Conservation (phyloP, 2,888 invertebrate species). For the Rhodophaea formosa region DNA sequence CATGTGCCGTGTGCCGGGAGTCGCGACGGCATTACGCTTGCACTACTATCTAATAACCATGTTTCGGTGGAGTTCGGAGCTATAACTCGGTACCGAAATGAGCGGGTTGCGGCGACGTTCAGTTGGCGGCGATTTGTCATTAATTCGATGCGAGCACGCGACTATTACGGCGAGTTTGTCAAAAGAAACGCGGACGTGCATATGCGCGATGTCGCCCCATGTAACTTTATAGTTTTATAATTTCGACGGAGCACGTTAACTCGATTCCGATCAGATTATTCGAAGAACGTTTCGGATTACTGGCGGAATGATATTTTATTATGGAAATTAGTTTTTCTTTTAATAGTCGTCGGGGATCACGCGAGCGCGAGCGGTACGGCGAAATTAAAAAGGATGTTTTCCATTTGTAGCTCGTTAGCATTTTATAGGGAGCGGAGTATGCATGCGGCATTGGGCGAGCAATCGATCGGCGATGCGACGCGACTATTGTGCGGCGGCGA, state of each 20-base stretch:
- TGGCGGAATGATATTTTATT: slow-evolving; percentile 66
- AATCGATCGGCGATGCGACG: slow-evolving; percentile 57
- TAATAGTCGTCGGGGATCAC: slow-evolving; percentile 68
- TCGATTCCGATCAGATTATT: slow-evolving; percentile 73
- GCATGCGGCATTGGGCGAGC: slow-evolving; percentile 43
- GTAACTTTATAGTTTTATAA: slow-evolving; percentile 76
- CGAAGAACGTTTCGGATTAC: slow-evolving; percentile 51
- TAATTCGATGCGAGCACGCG: slow-evolving; percentile 75
- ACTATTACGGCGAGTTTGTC: slow-evolving; percentile 69
- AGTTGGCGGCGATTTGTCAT: slow-evolving; percentile 68
- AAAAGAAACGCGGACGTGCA: slow-evolving; percentile 70
- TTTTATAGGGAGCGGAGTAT: slow-evolving; percentile 37
- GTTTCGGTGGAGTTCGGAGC: slow-evolving; percentile 58
- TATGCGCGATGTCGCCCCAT: slow-evolving; percentile 70
- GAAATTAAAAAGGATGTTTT: slow-evolving; percentile 62
- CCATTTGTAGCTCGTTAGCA: slow-evolving; percentile 61
- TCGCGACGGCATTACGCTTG: slow-evolving; percentile 59
- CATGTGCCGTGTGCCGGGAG: slow-evolving; percentile 65
- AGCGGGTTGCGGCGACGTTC: slow-evolving; percentile 72
- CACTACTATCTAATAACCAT: slow-evolving; percentile 76
- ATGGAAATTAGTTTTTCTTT: slow-evolving; percentile 78
- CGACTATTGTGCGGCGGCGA: slow-evolving; percentile 55
- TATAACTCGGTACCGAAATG: slow-evolving; percentile 65
- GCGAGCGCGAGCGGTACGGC: slow-evolving; percentile 47
- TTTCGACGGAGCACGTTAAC: slow-evolving; percentile 72